Percentiles rank a stretch among this genome's conserved stretches.
Conservation (phyloP, 2,797 vertebrate species). For the Phoeniculus purpureus region DNA sequence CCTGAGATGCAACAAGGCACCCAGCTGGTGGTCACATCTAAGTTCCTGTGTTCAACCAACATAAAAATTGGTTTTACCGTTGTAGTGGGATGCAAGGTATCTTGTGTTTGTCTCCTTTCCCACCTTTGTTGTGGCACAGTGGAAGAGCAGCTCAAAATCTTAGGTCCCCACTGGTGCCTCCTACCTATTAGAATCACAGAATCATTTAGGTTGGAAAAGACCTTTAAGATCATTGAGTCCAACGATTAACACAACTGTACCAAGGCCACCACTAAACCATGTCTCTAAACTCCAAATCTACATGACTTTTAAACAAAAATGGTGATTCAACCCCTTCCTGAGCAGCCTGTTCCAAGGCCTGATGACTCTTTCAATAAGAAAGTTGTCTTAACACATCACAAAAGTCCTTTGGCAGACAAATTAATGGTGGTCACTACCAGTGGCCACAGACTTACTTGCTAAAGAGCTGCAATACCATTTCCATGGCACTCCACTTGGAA, state of each 20-base stretch:
- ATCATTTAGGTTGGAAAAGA: no score
- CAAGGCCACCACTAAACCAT: no score
- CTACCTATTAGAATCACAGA: neutral
- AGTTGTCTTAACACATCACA: no score
- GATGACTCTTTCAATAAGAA: no score
- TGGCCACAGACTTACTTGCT: neutral
- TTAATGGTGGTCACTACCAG: accelerated
- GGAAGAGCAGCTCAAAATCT: neutral
- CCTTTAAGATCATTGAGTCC: no score
- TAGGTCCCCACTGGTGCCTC: neutral
- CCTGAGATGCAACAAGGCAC: neutral
- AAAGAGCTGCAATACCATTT: neutral
- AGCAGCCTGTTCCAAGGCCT: no score
- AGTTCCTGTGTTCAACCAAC: neutral
- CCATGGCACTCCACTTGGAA: neutral
- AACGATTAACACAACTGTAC: no score
- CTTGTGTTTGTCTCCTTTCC: neutral
- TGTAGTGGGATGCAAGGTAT: neutral
- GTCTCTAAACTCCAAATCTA: no score
- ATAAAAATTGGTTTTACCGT: neutral
- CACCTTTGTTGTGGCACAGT: neutral
- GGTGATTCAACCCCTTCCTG: no score
- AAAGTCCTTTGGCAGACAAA: neutral
- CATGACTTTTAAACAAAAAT: no score
- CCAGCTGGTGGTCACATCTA: neutral